A percentile compares a stretch with the other conserved stretches of the same genome.
Evolutionary conservation across 2,113 vertebrate genomes (phyloP).

Genomic region (Hiodon tergisus): DNA sequence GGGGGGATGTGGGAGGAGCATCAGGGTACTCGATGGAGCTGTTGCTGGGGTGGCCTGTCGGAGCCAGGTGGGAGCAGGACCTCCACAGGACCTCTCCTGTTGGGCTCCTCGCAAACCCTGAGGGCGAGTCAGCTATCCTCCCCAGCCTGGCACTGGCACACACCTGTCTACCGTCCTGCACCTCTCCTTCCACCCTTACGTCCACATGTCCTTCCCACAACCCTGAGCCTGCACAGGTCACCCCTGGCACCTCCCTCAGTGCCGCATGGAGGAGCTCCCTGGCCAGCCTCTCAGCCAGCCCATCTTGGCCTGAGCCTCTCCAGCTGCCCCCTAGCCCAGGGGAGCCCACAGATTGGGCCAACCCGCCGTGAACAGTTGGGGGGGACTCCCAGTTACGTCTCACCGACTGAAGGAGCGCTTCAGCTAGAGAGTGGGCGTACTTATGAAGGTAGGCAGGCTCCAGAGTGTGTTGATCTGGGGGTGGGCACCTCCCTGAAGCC

Average conservation of each 20-base stretch:
- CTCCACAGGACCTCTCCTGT: too few relatives aligned
- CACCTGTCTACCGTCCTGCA: not conserved
- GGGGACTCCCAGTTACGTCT: not conserved
- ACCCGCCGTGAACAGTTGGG: not conserved
- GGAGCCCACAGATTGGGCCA: not conserved
- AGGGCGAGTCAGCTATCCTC: too few relatives aligned
- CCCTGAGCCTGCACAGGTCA: not conserved
- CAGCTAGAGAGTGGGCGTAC: constrained; percentile 49
- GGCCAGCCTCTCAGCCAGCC: constrained; percentile 34
- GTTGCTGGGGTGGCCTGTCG: constrained; percentile 37
- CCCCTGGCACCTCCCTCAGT: constrained; percentile 37
- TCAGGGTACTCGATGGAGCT: constrained; percentile 67
- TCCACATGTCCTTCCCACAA: not conserved
- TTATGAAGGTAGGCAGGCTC: constrained; percentile 26
- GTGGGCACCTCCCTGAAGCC: not conserved
- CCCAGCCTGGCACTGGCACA: not conserved
- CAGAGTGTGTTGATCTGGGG: constrained; percentile 12
- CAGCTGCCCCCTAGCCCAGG: not conserved
- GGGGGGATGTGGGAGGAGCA: constrained; percentile 61
- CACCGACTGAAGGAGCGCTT: constrained; percentile 42
- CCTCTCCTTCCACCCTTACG: not conserved
- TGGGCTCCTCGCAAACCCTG: too few relatives aligned
- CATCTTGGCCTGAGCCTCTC: constrained; percentile 22
- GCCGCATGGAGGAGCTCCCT: constrained; percentile 33
- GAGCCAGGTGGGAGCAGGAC: constrained; percentile 27